These are phyloP conservation scores for Hippolais icterina DNA, from an alignment of 2,113 vertebrate genomes.

Conservation along the genomic window DNA sequence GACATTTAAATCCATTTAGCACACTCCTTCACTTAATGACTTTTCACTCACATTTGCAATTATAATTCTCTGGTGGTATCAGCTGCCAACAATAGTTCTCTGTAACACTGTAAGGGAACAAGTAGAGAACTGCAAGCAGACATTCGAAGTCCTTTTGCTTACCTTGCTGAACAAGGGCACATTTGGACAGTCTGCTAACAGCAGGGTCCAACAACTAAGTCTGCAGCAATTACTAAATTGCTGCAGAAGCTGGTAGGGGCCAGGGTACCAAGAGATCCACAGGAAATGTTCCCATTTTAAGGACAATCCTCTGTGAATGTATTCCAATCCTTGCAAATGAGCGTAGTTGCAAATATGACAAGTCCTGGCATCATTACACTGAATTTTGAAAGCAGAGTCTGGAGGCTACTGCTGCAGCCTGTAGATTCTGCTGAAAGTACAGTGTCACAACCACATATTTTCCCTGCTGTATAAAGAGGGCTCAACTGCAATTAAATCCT, in stretches of 20 bases:
- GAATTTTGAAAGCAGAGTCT: neutral
- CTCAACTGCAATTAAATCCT: neutral
- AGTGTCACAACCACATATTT: neutral
- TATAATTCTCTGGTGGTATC: neutral
- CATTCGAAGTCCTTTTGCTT: neutral
- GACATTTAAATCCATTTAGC: neutral
- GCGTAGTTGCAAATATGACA: neutral
- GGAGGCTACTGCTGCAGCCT: neutral
- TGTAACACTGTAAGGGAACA: neutral
- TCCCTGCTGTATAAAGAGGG: neutral
- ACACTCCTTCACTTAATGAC: slow-evolving; percentile 25
- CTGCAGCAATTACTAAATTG: neutral
- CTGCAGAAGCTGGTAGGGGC: neutral
- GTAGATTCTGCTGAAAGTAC: neutral
- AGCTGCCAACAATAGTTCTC: slow-evolving; percentile 1
- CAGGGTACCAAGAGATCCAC: neutral
- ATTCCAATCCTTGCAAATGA: neutral
- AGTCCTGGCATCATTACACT: neutral
- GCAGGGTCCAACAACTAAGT: neutral
- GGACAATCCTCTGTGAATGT: neutral
- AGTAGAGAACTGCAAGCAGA: neutral
- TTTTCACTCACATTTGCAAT: slow-evolving; percentile 13
- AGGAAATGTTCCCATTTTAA: neutral
- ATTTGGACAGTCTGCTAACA: neutral
- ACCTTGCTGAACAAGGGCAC: neutral